These are phyloP conservation scores for Piscicola geometra DNA, from an alignment of 2,888 invertebrate species.

Conservation along the genomic window DNA sequence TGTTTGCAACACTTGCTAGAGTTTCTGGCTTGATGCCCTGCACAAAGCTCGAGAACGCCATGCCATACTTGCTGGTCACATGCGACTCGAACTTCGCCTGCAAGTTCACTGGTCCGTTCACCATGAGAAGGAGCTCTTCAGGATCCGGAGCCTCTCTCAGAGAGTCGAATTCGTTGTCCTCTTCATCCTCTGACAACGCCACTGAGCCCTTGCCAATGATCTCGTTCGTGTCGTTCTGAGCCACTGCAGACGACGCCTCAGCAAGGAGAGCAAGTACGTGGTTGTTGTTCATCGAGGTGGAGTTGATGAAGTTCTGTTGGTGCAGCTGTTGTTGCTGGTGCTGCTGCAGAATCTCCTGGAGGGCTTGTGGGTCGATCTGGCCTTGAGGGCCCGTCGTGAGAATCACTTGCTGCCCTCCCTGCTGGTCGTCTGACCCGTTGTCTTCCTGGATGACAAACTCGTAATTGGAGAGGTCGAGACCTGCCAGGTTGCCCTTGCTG, in stretches of 20 bases:
- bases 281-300: constrained; percentile 21
- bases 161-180: constrained; percentile 36
- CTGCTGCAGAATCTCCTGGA: constrained; percentile 33
- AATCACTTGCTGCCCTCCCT: constrained; percentile 18
- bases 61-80: constrained; percentile 10
- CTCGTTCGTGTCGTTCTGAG: constrained; percentile 27
- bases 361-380: constrained; percentile 15
- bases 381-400: constrained; percentile 13
- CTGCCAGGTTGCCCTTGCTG: constrained; percentile 17
- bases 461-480: constrained; percentile 34
- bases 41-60: constrained; percentile 49
- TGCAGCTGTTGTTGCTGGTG: constrained; percentile 15
- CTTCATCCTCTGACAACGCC: constrained; percentile 34
- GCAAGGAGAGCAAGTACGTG: constrained; percentile 35
- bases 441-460: constrained; percentile 38
- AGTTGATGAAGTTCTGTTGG: constrained; percentile 11
- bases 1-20: constrained; percentile 49
- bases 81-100: neutral
- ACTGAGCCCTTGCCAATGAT: constrained; percentile 7
- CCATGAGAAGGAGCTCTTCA: neutral
- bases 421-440: neutral
- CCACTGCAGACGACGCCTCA: constrained; percentile 34
- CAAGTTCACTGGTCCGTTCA: neutral
- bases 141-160: constrained; percentile 6
- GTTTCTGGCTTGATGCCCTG: constrained; percentile 53